Conservation (phyloP, 2,797 vertebrate species). For the Lagorchestes hirsutus region DNA sequence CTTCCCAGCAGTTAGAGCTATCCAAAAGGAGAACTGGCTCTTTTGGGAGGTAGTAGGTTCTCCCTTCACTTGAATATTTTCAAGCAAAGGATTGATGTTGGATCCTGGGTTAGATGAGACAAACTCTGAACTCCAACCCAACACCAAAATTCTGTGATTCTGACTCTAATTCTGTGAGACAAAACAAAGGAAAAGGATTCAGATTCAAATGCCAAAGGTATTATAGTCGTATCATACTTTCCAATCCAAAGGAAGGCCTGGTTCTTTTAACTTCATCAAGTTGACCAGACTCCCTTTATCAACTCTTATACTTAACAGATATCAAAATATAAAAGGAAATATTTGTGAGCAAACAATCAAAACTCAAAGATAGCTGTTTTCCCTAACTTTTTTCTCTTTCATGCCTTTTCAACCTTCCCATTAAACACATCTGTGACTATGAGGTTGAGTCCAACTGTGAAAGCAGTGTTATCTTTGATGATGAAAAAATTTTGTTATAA, state of each 20-base stretch:
- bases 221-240: background rate
- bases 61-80: background rate
- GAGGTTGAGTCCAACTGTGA: background rate
- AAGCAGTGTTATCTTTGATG: background rate
- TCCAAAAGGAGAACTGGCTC: background rate
- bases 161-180: background rate
- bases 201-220: background rate
- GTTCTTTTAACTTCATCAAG: background rate
- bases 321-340: constrained; percentile 34
- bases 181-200: background rate
- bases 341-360: background rate
- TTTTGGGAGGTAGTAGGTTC: background rate
- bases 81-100: background rate
- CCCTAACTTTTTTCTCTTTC: background rate
- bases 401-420: background rate
- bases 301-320: constrained; percentile 15
- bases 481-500: background rate
- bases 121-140: background rate
- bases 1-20: background rate
- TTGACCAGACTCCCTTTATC: background rate
- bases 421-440: background rate
- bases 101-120: background rate
- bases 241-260: background rate
- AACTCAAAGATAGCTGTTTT: background rate
- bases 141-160: background rate